A percentile compares a stretch with the other conserved stretches of the same genome.
These are phyloP conservation scores for Panurus biarmicus DNA, from an alignment of 2,113 vertebrate species.

Conservation along the genomic window DNA sequence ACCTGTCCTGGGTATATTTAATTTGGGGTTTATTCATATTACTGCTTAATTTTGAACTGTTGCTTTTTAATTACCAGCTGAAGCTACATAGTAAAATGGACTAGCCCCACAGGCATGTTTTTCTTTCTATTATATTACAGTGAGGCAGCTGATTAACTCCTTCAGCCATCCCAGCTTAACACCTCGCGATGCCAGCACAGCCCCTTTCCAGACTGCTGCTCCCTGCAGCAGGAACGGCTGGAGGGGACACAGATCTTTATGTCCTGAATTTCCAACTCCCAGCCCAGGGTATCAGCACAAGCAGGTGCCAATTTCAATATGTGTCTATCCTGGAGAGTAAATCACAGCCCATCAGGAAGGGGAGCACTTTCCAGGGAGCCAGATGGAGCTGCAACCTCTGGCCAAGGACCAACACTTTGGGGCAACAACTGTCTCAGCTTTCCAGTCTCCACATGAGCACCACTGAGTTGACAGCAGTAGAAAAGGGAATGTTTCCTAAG, in stretches of 20 bases:
- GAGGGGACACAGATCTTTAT: not conserved
- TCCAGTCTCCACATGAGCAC: not conserved
- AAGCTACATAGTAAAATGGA: conserved; percentile 54
- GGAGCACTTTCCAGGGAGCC: not conserved
- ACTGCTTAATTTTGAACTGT: conserved; percentile 50
- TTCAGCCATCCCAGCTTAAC: conserved; percentile 53
- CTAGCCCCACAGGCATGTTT: conserved; percentile 54
- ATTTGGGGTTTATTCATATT: conserved; percentile 45
- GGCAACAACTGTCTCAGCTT: not conserved
- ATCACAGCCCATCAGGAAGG: not conserved
- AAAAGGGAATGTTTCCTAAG: conserved; percentile 6
- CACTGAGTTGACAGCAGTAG: not conserved
- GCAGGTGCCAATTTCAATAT: not conserved
- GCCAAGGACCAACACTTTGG: not conserved
- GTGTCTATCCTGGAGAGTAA: not conserved
- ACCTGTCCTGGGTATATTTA: conserved; percentile 10
- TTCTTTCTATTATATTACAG: conserved; percentile 61
- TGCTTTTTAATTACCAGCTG: conserved; percentile 61
- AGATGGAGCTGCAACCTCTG: not conserved
- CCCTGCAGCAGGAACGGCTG: not conserved
- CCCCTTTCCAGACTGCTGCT: not conserved
- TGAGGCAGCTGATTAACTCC: conserved; percentile 59
- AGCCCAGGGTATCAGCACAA: not conserved
- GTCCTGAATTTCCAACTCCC: not conserved
- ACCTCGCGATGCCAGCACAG: not conserved